These are phyloP conservation scores for Myodes glareolus DNA, from an alignment of 2,113 vertebrate genomes.

Conservation along the genomic window DNA sequence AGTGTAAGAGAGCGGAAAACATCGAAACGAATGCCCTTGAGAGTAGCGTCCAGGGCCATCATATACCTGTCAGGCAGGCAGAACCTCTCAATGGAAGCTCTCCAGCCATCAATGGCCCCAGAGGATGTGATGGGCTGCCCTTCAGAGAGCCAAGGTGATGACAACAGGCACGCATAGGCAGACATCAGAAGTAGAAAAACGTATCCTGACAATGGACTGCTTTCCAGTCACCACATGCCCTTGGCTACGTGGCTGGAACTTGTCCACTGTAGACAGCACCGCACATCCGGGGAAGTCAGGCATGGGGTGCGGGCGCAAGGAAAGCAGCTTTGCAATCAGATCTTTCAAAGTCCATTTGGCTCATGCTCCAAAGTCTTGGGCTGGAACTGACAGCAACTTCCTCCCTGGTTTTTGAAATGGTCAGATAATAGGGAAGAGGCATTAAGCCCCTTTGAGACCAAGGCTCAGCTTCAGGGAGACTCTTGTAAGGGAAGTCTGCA, in stretches of 20 bases:
- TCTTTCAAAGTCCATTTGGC: constrained; percentile 94
- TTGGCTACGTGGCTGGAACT: constrained; percentile 90
- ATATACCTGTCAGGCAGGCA: constrained; percentile 67
- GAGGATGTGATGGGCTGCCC: constrained; percentile 81
- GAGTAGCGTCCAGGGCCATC: neutral
- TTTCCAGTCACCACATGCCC: constrained; percentile 92
- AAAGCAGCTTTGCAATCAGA: constrained; percentile 90
- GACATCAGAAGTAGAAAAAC: constrained; percentile 85
- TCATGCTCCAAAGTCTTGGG: constrained; percentile 88
- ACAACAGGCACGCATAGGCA: constrained; percentile 82
- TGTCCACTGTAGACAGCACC: constrained; percentile 84
- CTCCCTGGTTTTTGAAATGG: constrained; percentile 63
- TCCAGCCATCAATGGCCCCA: constrained; percentile 77
- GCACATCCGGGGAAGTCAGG: constrained; percentile 90
- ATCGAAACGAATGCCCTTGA: constrained; percentile 25
- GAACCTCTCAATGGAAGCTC: constrained; percentile 78
- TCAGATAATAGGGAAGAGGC: constrained; percentile 81
- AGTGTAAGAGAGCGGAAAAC: constrained; percentile 42
- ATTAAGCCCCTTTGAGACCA: constrained; percentile 73
- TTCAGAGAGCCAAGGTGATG: constrained; percentile 79
- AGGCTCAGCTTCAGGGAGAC: constrained; percentile 42
- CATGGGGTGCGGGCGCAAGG: constrained; percentile 85
- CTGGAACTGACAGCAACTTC: constrained; percentile 89
- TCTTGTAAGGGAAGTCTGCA: constrained; percentile 38
- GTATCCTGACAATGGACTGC: constrained; percentile 90